Conservation (phyloP, 2,113 vertebrate species). For the Mesitornis unicolor region DNA sequence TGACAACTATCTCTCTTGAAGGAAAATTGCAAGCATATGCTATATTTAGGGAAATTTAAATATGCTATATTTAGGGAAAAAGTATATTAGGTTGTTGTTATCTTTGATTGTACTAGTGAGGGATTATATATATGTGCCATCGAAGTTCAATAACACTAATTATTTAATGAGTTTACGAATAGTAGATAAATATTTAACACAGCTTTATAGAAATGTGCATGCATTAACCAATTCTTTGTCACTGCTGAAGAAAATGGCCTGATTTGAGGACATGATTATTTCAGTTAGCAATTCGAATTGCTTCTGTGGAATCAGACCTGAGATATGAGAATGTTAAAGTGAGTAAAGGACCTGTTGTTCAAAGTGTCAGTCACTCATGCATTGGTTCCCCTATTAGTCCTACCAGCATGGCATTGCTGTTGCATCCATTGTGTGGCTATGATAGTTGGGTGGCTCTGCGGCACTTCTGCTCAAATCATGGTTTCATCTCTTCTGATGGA, state of each 20-base stretch:
- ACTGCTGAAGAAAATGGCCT: not conserved
- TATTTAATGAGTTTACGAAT: conserved; percentile 12
- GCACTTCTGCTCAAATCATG: not conserved
- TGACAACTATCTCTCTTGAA: not conserved
- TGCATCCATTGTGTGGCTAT: not conserved
- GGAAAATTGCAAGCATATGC: not conserved
- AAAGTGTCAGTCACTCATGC: not conserved
- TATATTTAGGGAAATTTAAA: not conserved
- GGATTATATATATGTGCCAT: not conserved
- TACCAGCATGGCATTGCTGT: not conserved
- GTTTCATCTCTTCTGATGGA: not conserved
- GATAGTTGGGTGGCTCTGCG: not conserved
- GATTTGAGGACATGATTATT: not conserved
- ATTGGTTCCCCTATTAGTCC: not conserved
- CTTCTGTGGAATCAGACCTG: not conserved
- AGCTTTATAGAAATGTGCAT: not conserved
- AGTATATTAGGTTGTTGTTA: not conserved
- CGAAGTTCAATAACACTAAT: not conserved
- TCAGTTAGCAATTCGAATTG: not conserved
- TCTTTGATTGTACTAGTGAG: not conserved
- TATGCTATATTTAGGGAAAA: not conserved
- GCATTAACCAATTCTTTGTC: not conserved
- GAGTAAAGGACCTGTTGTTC: not conserved
- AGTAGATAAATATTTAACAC: conserved; percentile 23
- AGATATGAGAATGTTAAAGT: not conserved